phyloP scores from a whole-genome alignment of 2,888 invertebrate species.

The Phaedon cochleariae region DNA sequence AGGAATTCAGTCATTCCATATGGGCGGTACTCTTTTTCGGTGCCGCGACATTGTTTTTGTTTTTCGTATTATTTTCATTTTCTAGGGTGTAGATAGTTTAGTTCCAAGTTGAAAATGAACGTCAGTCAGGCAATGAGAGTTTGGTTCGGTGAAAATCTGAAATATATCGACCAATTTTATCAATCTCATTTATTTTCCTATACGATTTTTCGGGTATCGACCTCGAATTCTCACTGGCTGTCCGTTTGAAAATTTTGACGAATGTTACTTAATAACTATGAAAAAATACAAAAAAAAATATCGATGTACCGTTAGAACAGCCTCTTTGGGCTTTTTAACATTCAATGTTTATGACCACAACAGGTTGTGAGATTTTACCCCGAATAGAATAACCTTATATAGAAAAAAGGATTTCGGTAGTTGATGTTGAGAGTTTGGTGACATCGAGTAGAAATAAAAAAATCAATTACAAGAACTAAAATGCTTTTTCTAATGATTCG shows the following conservation, averaged over 20 bases:
- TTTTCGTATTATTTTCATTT: conserved; percentile 55
- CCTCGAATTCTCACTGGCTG: conserved; percentile 27
- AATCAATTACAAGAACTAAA: not conserved
- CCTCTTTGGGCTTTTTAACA: conserved; percentile 52
- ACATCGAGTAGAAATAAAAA: not conserved
- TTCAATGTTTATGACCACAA: conserved; percentile 56
- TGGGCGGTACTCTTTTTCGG: conserved; percentile 37
- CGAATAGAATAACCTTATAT: not conserved
- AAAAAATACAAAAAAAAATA: conserved; percentile 42
- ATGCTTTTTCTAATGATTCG: not conserved
- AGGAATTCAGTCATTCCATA: conserved; percentile 61
- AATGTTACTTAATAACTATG: conserved; percentile 43
- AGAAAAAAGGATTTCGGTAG: not conserved
- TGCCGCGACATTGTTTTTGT: conserved; percentile 40
- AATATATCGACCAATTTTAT: not conserved
- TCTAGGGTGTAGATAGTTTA: conserved; percentile 40
- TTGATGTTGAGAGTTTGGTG: not conserved
- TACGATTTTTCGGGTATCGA: conserved; percentile 7
- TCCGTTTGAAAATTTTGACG: conserved; percentile 29
- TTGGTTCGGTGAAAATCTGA: conserved; percentile 7
- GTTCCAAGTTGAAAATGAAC: conserved; percentile 25
- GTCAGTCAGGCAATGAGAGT: conserved; percentile 23
- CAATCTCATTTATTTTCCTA: not conserved
- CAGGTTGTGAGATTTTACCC: conserved; percentile 58
- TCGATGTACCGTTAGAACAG: conserved; percentile 46